Percentiles rank a stretch among this genome's conserved stretches.
Evolutionary conservation across 2,113 vertebrate species (phyloP).

Genomic region (Nothocercus nigrocapillus): DNA sequence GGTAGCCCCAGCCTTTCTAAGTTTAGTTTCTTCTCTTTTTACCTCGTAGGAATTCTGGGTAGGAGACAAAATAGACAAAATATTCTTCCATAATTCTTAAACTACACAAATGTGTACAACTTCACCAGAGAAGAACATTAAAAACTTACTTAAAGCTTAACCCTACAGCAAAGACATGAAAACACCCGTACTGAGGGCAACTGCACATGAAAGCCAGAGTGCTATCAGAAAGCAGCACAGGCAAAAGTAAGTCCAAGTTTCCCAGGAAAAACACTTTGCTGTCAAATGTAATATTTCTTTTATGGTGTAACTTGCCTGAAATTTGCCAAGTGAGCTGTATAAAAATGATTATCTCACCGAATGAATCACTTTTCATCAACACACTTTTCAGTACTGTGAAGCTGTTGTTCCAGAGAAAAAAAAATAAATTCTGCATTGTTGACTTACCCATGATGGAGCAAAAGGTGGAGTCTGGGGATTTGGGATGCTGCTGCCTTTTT

Average conservation of each 20-base stretch:
- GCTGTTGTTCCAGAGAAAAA: constrained; percentile 44
- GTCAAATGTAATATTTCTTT: constrained; percentile 68
- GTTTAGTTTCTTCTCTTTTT: neutral
- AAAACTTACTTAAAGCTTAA: neutral
- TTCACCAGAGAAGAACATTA: neutral
- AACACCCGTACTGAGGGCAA: neutral
- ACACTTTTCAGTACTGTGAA: constrained; percentile 50
- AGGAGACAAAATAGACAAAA: neutral
- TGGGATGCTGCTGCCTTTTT: neutral
- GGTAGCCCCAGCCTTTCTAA: neutral
- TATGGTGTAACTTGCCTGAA: constrained; percentile 52
- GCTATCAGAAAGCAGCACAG: neutral
- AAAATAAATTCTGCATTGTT: constrained; percentile 27
- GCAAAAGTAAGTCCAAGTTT: constrained; percentile 14
- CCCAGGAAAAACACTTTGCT: constrained; percentile 13
- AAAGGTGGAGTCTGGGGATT: neutral
- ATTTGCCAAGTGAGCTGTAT: constrained; percentile 43
- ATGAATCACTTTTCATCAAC: constrained; percentile 65
- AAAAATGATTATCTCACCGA: constrained; percentile 61
- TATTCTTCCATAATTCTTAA: neutral
- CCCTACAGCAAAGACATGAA: neutral
- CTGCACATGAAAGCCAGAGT: neutral
- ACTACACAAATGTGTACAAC: neutral
- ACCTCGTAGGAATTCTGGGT: neutral
- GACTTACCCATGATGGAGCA: neutral